Evolutionary conservation across 2,113 vertebrate species (phyloP).

Genomic region (Trachemys scripta): DNA sequence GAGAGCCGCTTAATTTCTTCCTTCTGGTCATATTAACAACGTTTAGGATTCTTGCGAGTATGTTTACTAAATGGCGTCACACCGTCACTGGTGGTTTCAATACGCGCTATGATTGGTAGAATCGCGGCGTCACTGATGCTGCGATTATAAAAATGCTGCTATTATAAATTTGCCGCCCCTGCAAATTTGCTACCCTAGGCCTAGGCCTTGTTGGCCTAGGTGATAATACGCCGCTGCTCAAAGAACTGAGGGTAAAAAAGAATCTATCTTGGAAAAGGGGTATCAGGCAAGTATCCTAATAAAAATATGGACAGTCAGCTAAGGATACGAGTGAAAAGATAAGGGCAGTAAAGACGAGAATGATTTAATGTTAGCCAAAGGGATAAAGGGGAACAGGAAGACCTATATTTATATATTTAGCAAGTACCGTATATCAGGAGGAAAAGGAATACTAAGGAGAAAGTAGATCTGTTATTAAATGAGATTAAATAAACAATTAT

Average conservation of each 20-base stretch:
- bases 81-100: too few relatives aligned
- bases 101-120: too few relatives aligned
- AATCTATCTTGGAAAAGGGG: background rate
- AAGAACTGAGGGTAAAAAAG: background rate
- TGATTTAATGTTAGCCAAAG: background rate
- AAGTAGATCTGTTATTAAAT: conserved; percentile 15
- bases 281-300: background rate
- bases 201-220: too few relatives aligned
- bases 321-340: background rate
- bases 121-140: too few relatives aligned
- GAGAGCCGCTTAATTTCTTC: too few relatives aligned
- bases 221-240: background rate
- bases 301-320: background rate
- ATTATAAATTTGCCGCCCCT: too few relatives aligned
- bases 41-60: too few relatives aligned
- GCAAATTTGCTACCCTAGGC: too few relatives aligned
- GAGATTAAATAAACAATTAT: conserved; percentile 44
- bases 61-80: too few relatives aligned
- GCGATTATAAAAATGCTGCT: too few relatives aligned
- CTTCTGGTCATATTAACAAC: too few relatives aligned
- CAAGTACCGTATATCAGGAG: background rate
- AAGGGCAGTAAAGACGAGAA: background rate
- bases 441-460: background rate
- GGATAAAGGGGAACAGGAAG: fast-evolving
- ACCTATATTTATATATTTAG: background rate